Evolutionary conservation across 2,888 invertebrate species (phyloP).

Genomic region (Pandemis cinnamomeana): DNA sequence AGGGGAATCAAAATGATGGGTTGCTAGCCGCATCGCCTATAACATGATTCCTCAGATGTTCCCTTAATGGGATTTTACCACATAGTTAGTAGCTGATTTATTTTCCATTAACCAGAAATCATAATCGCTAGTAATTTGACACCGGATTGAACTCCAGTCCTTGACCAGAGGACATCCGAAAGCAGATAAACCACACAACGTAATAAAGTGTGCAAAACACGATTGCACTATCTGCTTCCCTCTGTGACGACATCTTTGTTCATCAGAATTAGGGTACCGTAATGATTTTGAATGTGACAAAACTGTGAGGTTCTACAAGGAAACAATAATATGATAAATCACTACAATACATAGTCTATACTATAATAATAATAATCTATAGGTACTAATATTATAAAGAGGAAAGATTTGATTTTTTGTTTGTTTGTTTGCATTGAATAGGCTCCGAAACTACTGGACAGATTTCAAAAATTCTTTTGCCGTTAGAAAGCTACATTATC

Average conservation of each 20-base stretch:
- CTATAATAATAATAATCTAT: no score
- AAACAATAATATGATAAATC: background rate
- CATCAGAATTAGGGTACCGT: conserved; percentile 46
- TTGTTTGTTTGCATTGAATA: no score
- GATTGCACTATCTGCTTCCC: conserved; percentile 63
- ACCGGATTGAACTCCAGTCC: conserved; percentile 21
- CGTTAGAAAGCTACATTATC: no score
- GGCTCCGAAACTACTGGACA: no score
- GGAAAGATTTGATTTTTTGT: no score
- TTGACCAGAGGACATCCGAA: conserved; percentile 36
- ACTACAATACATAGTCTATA: no score
- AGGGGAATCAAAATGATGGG: no score
- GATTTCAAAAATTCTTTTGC: no score
- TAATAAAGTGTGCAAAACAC: conserved; percentile 51
- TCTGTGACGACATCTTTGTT: conserved; percentile 56
- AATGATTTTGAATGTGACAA: background rate
- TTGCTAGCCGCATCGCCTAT: no score
- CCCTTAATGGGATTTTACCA: no score
- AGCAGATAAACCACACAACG: conserved; percentile 10
- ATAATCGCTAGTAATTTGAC: background rate
- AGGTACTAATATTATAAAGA: no score
- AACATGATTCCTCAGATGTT: no score
- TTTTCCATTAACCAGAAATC: background rate
- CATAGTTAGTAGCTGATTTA: background rate
- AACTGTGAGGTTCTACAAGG: background rate